Percentiles rank a stretch among this genome's conserved stretches.
These are phyloP conservation scores for Nibea albiflora DNA, from an alignment of 2,113 vertebrate genomes.

Conservation along the genomic window DNA sequence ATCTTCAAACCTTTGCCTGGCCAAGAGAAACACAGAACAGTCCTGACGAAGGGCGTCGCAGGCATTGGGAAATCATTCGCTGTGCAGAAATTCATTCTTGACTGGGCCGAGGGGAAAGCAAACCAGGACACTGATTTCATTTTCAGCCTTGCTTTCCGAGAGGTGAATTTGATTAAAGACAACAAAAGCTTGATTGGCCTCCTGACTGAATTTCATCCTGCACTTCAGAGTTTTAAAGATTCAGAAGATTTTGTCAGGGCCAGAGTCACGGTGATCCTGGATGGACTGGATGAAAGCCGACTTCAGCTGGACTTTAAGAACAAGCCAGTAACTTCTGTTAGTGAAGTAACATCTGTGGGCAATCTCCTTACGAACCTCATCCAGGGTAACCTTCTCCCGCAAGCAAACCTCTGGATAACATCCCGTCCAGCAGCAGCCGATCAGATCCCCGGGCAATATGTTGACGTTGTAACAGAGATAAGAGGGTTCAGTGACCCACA, in stretches of 20 bases:
- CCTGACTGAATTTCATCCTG: conserved; percentile 49
- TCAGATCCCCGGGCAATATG: conserved; percentile 56
- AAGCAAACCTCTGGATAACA: conserved; percentile 62
- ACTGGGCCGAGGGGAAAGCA: conserved; percentile 50
- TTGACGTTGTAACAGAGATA: conserved; percentile 64
- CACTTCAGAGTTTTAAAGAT: not conserved
- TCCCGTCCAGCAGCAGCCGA: conserved; percentile 54
- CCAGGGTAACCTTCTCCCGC: conserved; percentile 56
- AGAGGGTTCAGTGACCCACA: conserved; percentile 62
- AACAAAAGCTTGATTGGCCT: conserved; percentile 47
- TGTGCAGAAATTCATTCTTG: conserved; percentile 58
- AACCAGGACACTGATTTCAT: conserved; percentile 58
- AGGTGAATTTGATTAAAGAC: conserved; percentile 45
- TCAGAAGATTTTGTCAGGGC: not conserved
- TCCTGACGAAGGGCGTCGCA: conserved; percentile 56
- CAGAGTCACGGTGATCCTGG: conserved; percentile 53
- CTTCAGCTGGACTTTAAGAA: conserved; percentile 50
- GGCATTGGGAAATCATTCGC: conserved; percentile 69
- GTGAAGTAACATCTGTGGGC: conserved; percentile 27
- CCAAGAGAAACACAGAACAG: conserved; percentile 5
- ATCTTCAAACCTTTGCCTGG: conserved; percentile 21
- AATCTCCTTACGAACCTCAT: conserved; percentile 63
- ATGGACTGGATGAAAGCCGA: conserved; percentile 73
- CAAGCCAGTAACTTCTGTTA: conserved; percentile 25
- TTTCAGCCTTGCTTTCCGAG: conserved; percentile 64